phyloP scores from a whole-genome alignment of 2,888 invertebrate genomes.

The Erebia palarica region DNA sequence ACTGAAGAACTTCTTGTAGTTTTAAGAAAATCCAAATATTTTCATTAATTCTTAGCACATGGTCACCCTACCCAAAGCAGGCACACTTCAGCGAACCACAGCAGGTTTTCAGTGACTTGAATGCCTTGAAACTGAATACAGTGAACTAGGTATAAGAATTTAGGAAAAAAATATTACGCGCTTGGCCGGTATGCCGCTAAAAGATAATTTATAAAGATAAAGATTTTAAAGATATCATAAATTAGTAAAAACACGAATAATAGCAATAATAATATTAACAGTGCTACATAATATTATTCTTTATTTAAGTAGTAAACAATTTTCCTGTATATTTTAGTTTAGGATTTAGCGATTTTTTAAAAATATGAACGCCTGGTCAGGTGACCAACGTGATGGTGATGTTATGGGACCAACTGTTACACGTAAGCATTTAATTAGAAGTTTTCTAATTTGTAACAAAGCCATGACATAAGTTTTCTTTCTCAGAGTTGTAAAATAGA shows the following conservation, averaged over 20 bases:
- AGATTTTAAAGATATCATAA: too few relatives aligned
- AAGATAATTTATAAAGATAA: too few relatives aligned
- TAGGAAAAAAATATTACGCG: not conserved
- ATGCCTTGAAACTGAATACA: conserved; percentile 55
- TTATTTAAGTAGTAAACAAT: too few relatives aligned
- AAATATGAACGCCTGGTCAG: conserved; percentile 69
- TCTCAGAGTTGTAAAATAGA: too few relatives aligned
- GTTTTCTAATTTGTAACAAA: not conserved
- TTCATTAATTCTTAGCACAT: conserved; percentile 29
- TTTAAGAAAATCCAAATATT: not conserved
- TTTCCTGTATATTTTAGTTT: not conserved
- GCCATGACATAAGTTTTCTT: too few relatives aligned
- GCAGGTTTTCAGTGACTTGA: conserved; percentile 65
- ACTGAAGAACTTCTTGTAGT: too few relatives aligned
- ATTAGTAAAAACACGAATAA: too few relatives aligned
- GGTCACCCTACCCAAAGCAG: conserved; percentile 50
- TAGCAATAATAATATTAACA: not conserved
- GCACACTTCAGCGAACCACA: conserved; percentile 56
- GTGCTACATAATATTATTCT: too few relatives aligned
- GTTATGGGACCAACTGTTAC: conserved; percentile 71
- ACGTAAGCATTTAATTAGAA: conserved; percentile 54
- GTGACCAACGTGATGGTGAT: conserved; percentile 59
- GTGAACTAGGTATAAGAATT: conserved; percentile 30
- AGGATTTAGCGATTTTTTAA: conserved; percentile 17
- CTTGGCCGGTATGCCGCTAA: not conserved